Conservation (phyloP, 2,888 invertebrate species). For the Mythimna ferrago region DNA sequence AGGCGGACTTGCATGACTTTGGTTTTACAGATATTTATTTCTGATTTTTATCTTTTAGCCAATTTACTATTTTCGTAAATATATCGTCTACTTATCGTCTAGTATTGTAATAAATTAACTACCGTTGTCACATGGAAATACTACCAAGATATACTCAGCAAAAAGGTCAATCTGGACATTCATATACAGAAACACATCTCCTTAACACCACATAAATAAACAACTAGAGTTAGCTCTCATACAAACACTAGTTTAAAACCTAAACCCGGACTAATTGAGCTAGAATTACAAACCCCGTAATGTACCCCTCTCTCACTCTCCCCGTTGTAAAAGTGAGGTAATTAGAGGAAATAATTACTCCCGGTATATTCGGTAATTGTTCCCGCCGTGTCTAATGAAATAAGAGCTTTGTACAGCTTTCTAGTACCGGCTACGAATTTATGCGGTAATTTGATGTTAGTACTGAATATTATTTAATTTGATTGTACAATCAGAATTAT, state of each 20-base stretch:
- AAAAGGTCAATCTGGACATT: no score
- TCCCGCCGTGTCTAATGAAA: slow-evolving; percentile 40
- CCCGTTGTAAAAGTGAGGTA: slow-evolving; percentile 40
- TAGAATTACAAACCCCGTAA: slow-evolving; percentile 51
- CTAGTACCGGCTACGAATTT: slow-evolving; percentile 11
- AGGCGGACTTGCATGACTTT: no score
- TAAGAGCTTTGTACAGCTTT: slow-evolving; percentile 38
- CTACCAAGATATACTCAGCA: no score
- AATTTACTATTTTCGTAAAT: no score
- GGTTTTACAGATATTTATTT: no score
- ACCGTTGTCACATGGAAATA: no score
- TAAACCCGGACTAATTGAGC: slow-evolving; percentile 39
- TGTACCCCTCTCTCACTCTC: slow-evolving; percentile 10
- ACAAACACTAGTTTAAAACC: slow-evolving; percentile 31
- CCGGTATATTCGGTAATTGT: slow-evolving; percentile 54
- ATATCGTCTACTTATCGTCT: no score
- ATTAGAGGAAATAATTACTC: slow-evolving; percentile 52
- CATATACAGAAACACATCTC: background rate
- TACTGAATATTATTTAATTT: slow-evolving; percentile 34
- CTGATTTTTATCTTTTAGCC: no score
- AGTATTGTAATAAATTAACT: no score
- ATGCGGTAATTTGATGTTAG: slow-evolving; percentile 29
- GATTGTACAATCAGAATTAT: slow-evolving; percentile 29
- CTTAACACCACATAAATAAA: slow-evolving; percentile 55
- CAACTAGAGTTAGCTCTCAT: slow-evolving; percentile 16